Evolutionary conservation across 2,888 invertebrate genomes (phyloP), one percentile per base, ranked within the genome.

Genomic region (Emmelina monodactyla): DNA sequence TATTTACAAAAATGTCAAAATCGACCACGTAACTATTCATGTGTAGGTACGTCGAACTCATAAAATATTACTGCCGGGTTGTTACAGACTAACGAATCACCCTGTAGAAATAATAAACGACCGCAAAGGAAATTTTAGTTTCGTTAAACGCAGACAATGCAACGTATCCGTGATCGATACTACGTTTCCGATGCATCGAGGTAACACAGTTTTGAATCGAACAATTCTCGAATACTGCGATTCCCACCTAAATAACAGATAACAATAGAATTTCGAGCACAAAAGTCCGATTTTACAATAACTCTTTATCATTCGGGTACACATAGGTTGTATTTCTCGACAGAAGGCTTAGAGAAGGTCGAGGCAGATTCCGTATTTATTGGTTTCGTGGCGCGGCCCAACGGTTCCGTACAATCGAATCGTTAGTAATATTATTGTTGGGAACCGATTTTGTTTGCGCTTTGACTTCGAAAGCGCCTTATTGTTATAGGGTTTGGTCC

Each of bases 371-470:
- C 64, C 62, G 68, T 78, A 76, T 78, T 76, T 79, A 79, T 79
- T 69, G 73, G 72, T 72, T 73, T 63, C 61, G 58, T 62, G 62
- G 58, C 61, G 9, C 65, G 60, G 57, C 64, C 62, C 66, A 66
- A 67, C 71, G 72, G 69, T 65, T 63, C 62, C 65, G 57, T 70
- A 76, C 75, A 73, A 76, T 78, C 68, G 75, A 65, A 55, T 78
- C 76, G 75, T 79, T 76, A 76, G 73, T 72, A 71, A 73, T 72
- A 76, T 75, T 76, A 72, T 69, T 76, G 73, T 70, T 63, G 65
- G 61, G 60, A 70, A 72, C 59, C 70, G 68, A 72, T 75, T 75
- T 73, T 67, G 72, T 73, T 75, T 69, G 65, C 67, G 65, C 73
- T 71, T 71, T 73, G 73, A 72, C 68, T 73, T 62, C 58, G 64